Conservation (phyloP, 1,140 invertebrate species). For the Sminthurides bifidus region DNA sequence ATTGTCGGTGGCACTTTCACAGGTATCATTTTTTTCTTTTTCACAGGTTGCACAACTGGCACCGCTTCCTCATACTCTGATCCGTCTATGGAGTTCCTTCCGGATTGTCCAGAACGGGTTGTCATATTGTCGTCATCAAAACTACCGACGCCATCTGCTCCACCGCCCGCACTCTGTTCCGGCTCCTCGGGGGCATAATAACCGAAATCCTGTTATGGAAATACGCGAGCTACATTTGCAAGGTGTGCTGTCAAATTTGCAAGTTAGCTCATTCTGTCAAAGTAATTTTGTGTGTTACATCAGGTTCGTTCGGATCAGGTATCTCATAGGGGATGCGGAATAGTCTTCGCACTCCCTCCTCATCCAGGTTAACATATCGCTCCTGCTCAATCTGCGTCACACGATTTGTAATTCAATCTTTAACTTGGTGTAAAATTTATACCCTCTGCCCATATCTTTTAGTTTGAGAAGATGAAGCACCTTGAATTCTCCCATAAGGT, state of each 20-base stretch:
- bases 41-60: too few species aligned
- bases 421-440: background rate
- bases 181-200: background rate
- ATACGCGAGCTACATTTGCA: too few species aligned
- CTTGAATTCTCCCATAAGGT: constrained; percentile 24
- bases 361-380: constrained; percentile 17
- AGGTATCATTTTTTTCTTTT: constrained; percentile 17
- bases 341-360: constrained; percentile 20
- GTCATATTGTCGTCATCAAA: background rate
- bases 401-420: background rate
- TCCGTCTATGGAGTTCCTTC: too few species aligned
- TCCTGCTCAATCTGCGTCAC: constrained; percentile 20
- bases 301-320: constrained; percentile 21
- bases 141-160: background rate
- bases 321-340: constrained; percentile 27
- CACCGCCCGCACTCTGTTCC: background rate
- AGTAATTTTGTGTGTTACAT: background rate
- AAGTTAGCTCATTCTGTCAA: background rate
- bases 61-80: too few species aligned
- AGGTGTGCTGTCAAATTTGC: too few species aligned
- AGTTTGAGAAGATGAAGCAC: background rate
- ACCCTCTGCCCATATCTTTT: background rate
- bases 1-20: constrained; percentile 11
- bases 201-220: constrained; percentile 1
- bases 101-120: too few species aligned